phyloP scores from a whole-genome alignment of 2,888 invertebrate species.

The Megastigmus dorsalis region DNA sequence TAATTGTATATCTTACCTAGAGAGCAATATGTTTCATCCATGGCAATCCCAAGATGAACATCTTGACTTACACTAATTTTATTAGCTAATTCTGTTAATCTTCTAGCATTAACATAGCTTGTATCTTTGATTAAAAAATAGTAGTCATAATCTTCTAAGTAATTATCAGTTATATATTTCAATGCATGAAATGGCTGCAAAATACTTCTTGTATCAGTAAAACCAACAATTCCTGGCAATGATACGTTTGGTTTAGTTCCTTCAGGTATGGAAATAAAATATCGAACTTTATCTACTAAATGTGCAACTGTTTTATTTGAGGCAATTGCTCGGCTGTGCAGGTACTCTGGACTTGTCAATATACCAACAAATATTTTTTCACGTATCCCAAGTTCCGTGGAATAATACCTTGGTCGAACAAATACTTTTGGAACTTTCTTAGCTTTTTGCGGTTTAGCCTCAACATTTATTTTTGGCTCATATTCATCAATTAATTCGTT shows the following conservation, averaged over 20 bases:
- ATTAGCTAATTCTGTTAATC: slow-evolving; percentile 82
- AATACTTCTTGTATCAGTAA: slow-evolving; percentile 86
- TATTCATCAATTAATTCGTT: slow-evolving; percentile 71
- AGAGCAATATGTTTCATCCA: slow-evolving; percentile 80
- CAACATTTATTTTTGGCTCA: slow-evolving; percentile 74
- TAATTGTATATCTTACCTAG: slow-evolving; percentile 76
- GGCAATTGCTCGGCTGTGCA: slow-evolving; percentile 84
- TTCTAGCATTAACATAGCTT: slow-evolving; percentile 88
- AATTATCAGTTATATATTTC: slow-evolving; percentile 93
- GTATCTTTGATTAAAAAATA: slow-evolving; percentile 91
- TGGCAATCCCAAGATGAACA: slow-evolving; percentile 86
- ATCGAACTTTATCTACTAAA: slow-evolving; percentile 87
- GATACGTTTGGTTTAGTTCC: slow-evolving; percentile 76
- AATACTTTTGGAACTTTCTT: slow-evolving; percentile 78
- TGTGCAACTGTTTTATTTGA: slow-evolving; percentile 92
- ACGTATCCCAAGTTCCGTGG: slow-evolving; percentile 94
- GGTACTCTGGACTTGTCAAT: slow-evolving; percentile 84
- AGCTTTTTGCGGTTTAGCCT: slow-evolving; percentile 74
- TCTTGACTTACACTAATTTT: slow-evolving; percentile 89
- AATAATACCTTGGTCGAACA: slow-evolving; percentile 92
- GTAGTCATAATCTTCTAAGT: slow-evolving; percentile 92
- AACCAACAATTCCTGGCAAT: slow-evolving; percentile 87
- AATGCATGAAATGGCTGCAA: slow-evolving; percentile 90
- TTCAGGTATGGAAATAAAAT: slow-evolving; percentile 81
- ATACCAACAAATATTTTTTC: slow-evolving; percentile 92